These are phyloP conservation scores for Xestia xanthographa DNA, from an alignment of 2,888 invertebrate species.

Conservation along the genomic window DNA sequence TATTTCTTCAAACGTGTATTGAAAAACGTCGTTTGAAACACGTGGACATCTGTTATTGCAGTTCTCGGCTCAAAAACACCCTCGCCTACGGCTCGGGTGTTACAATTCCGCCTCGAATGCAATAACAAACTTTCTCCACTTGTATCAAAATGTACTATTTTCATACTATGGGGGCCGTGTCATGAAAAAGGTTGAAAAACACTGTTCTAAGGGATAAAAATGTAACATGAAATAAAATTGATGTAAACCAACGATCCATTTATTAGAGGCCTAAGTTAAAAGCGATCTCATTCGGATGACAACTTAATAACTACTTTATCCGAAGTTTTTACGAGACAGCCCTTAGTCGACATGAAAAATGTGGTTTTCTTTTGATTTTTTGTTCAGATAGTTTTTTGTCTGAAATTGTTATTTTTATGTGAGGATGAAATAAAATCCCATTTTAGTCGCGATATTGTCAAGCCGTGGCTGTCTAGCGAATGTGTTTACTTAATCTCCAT, in stretches of 20 bases:
- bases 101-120: too few relatives aligned
- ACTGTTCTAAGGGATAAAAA: background rate
- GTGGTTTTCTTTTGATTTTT: conserved; percentile 45
- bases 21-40: too few relatives aligned
- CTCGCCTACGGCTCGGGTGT: too few relatives aligned
- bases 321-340: conserved; percentile 17
- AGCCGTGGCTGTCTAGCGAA: conserved; percentile 12
- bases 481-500: conserved; percentile 26
- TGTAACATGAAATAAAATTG: background rate
- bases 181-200: too few relatives aligned
- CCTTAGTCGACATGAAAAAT: conserved; percentile 37
- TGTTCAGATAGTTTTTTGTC: conserved; percentile 36
- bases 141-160: too few relatives aligned
- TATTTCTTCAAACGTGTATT: too few relatives aligned
- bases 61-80: too few relatives aligned
- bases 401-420: conserved; percentile 37
- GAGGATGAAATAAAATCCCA: conserved; percentile 32
- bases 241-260: background rate
- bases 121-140: too few relatives aligned
- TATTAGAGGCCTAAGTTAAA: conserved; percentile 1
- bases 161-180: too few relatives aligned
- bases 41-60: too few relatives aligned
- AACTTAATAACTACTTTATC: conserved; percentile 1
- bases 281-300: background rate
- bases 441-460: conserved; percentile 24